Evolutionary conservation across 2,113 vertebrate species (phyloP), one percentile per base, ranked within the genome.

Genomic region (Eleginops maclovinus): DNA sequence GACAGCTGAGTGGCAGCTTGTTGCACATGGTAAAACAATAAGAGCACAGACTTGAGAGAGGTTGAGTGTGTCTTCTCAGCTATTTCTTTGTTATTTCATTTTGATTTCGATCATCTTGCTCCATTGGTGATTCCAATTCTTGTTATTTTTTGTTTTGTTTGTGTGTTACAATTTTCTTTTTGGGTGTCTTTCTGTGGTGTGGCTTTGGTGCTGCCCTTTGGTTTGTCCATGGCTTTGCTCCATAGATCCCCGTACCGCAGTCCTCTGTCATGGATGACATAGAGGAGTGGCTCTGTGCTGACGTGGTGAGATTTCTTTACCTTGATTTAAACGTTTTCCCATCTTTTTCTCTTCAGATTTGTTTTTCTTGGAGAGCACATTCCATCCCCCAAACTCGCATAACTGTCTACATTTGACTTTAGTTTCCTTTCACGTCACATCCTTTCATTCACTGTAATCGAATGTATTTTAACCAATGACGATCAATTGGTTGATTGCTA

Each of bases 231-330:
- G 93, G 95, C 95, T 93, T 95, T 95, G 94, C 94, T 95, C 93
- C 94, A 89, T 97, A 99, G 98, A 98, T 99, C 94, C 98, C 98
- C 43, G 97, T 99, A 91, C 95, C 95, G 91, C 97, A 97, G 95
- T 96, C 97, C 95, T 97, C 97, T 95, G 96, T 98, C 95, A 98
- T 99, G 97, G 97, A 99, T 96, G 97, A 99, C 96, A 97, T 99
- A 95, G 97, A 99, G 96, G 96, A 97, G 92, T 99, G 97, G 97
- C 97, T 99, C 95, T 95, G 96, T 96, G 96, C 96, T 73, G 97
- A 99, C 91, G 95, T 99, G 97, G 97, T 99, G 97, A 98, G 98
- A 97, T 77, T 89, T 87, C 82, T 94, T 95, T 85, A 85, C 79
- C 72, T 96, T 95, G 86, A 91, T 93, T 92, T 94, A 77, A 64